These are phyloP conservation scores for Pristionchus pacificus DNA, from an alignment of 1,140 invertebrate genomes.

Conservation along the genomic window DNA sequence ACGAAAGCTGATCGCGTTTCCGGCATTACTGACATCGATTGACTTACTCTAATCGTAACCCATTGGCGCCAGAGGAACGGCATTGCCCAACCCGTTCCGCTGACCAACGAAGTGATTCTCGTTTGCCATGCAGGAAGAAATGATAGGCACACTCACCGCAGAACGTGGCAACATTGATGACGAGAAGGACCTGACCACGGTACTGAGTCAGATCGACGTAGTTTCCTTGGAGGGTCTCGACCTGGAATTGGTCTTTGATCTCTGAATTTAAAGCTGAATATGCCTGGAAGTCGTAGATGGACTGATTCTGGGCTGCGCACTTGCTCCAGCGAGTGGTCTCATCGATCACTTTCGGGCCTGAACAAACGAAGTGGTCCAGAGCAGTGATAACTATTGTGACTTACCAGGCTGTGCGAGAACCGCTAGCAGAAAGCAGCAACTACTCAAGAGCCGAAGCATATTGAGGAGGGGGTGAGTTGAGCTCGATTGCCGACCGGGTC, in stretches of 20 bases:
- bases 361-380: conserved; percentile 8
- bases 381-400: background rate
- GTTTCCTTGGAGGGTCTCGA: conserved; percentile 47
- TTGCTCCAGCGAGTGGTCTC: conserved; percentile 56
- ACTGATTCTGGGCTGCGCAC: conserved; percentile 46
- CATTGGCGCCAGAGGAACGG: too few species aligned
- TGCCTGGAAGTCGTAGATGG: conserved; percentile 53
- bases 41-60: too few species aligned
- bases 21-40: too few species aligned
- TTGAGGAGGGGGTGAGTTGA: background rate
- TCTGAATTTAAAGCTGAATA: background rate
- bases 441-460: too few species aligned
- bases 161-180: conserved; percentile 62
- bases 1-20: too few species aligned
- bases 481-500: background rate
- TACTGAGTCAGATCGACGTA: conserved; percentile 57
- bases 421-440: background rate
- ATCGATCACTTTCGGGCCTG: conserved; percentile 55
- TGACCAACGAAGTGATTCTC: too few species aligned
- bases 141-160: conserved; percentile 48
- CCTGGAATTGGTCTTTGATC: conserved; percentile 7
- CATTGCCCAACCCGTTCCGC: too few species aligned
- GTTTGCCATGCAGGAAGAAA: background rate
- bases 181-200: conserved; percentile 58
- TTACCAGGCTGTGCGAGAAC: background rate